phyloP scores from a whole-genome alignment of 2,113 vertebrate genomes.

The Tamias sibiricus region DNA sequence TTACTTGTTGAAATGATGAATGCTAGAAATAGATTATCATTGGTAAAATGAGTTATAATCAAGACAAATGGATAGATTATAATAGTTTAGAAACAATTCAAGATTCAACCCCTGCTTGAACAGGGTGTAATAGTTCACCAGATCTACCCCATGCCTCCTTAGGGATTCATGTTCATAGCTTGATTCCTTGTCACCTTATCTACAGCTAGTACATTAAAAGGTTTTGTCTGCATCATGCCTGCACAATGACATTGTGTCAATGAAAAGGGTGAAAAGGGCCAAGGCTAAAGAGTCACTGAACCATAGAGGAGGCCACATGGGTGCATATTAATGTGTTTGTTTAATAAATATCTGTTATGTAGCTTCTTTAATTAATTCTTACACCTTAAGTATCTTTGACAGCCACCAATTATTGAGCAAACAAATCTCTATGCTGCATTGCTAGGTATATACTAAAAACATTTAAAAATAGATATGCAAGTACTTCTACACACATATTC shows the following conservation, averaged over 20 bases:
- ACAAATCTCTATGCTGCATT: not conserved
- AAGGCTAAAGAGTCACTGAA: not conserved
- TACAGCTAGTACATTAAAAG: not conserved
- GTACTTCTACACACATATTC: not conserved
- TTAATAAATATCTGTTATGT: not conserved
- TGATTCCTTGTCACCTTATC: not conserved
- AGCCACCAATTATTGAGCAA: not conserved
- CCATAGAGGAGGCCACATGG: not conserved
- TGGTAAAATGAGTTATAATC: not conserved
- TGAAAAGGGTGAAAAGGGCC: too few species aligned
- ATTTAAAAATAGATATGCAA: not conserved
- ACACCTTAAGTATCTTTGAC: not conserved
- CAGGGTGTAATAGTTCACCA: too few species aligned
- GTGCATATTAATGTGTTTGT: not conserved
- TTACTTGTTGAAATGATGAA: not conserved
- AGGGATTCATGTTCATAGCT: fast-evolving
- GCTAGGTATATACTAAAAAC: not conserved
- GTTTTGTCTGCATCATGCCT: not conserved
- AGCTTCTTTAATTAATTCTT: not conserved
- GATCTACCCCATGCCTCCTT: too few species aligned
- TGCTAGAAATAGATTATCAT: not conserved
- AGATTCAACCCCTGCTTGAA: not conserved
- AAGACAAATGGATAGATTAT: too few species aligned
- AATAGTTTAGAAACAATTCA: not conserved
- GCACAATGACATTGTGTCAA: not conserved